Evolutionary conservation across 1,140 invertebrate genomes (phyloP).

Genomic region (Zaprionus tsacasi): DNA sequence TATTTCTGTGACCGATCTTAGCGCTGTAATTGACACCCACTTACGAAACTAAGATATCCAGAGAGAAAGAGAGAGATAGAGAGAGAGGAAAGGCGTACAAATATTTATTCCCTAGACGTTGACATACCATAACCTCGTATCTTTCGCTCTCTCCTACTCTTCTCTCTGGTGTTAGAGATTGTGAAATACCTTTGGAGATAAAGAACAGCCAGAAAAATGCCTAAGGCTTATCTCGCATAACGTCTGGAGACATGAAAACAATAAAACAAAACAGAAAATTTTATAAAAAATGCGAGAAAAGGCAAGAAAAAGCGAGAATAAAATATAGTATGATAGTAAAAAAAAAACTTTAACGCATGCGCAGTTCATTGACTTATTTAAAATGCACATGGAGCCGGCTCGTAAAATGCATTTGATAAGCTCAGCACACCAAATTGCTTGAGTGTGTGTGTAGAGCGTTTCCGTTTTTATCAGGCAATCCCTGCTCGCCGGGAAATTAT

Average conservation of each 20-base stretch:
- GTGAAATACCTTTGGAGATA: conserved; percentile 71
- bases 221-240: conserved; percentile 61
- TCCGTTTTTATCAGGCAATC: conserved; percentile 59
- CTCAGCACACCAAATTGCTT: conserved; percentile 44
- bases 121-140: conserved; percentile 5
- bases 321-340: background rate
- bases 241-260: conserved; percentile 36
- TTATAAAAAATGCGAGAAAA: conserved; percentile 18
- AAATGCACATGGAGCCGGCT: conserved; percentile 48
- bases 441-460: conserved; percentile 44
- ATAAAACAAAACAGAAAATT: conserved; percentile 29
- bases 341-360: conserved; percentile 53
- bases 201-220: conserved; percentile 46
- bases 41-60: conserved; percentile 51
- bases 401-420: conserved; percentile 79
- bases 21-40: conserved; percentile 78
- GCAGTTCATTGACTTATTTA: conserved; percentile 74
- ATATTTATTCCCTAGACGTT: conserved; percentile 34
- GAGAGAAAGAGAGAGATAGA: conserved; percentile 15
- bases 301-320: conserved; percentile 8
- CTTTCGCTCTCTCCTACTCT: background rate
- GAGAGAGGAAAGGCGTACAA: conserved; percentile 39
- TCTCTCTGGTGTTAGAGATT: conserved; percentile 40
- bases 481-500: conserved; percentile 25
- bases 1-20: conserved; percentile 21